Conservation (phyloP, 2,888 invertebrate species). For the Syrphus vitripennis region DNA sequence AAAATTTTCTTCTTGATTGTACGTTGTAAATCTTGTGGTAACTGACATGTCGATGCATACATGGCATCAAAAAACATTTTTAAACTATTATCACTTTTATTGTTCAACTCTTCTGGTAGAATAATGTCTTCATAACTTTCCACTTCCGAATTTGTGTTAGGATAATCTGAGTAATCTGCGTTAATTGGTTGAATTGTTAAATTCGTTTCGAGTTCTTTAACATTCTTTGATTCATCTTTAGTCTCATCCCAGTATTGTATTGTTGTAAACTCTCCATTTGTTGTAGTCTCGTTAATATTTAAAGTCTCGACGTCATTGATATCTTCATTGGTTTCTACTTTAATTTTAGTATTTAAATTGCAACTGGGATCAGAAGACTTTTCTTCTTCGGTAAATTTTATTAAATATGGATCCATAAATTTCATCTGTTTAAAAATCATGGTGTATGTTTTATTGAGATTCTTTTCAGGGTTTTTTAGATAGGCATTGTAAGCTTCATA, state of each 20-base stretch:
- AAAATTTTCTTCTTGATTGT: constrained; percentile 35
- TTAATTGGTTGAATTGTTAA: neutral
- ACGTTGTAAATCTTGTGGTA: constrained; percentile 28
- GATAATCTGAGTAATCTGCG: neutral
- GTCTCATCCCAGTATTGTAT: constrained; percentile 46
- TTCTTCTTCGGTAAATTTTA: neutral
- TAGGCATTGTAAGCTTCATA: constrained; percentile 21
- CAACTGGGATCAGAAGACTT: neutral
- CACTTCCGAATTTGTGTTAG: neutral
- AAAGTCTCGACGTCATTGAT: neutral
- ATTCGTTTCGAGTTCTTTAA: neutral
- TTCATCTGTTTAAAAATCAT: constrained; percentile 31
- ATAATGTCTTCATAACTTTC: constrained; percentile 34
- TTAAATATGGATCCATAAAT: constrained; percentile 38
- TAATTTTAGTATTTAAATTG: neutral
- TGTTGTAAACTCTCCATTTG: constrained; percentile 28
- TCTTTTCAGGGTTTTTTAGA: neutral
- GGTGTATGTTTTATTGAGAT: neutral
- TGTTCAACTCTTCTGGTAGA: neutral
- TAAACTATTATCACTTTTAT: constrained; percentile 13
- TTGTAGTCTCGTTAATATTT: neutral
- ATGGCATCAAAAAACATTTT: constrained; percentile 64
- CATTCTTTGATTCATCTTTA: neutral
- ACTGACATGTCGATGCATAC: constrained; percentile 34
- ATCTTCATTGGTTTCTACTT: neutral